Base-by-base conservation (phyloP, 2,797 vertebrate genomes). In the Gadopsis bispinosus region DNA sequence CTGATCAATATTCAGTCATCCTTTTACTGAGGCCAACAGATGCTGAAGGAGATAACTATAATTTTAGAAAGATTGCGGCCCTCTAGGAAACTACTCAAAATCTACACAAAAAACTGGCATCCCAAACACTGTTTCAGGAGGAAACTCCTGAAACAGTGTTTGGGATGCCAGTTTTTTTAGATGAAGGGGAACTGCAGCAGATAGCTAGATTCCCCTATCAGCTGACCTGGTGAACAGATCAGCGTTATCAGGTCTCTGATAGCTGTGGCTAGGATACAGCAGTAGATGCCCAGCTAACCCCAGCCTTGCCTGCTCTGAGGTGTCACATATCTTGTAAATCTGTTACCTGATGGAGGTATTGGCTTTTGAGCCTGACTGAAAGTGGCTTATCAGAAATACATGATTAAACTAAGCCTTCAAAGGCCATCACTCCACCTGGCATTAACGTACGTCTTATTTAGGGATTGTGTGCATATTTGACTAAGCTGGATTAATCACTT, bases 301-400 rank as follows among this genome's bases (percentile, higher is more conserved):
- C 48, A 26, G 69, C 73, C 65, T 83, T 56, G 69, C 10, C 50
- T 50, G 75, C 74, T 70, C 58, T 17, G 45, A 84, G 56, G 29
- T 73, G 68, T 69, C 61, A 50, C 67, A 73, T 55, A 74, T 76
- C 68, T 75, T 69, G 33, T 62, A 69, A 83, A 88, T 83, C 78
- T 83, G 26, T 77, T 75, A 84, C 74, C 65, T 82, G 69, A 68
- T 73, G 79, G 62, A 70, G 31, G 59, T 65, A 73, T 83, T 54
- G 75, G 60, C 68, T 84, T 74, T 73, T 58, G 22, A 76, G 72
- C 73, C 37, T 19, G 62, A 71, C 75, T 64, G 43, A 72, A 74
- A 79, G 56, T 77, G 73, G 69, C 84, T 90, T 92, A 90, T 91
- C 84, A 85, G 80, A 78, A 68, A 81, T 35, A 73, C 61, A 59